phyloP scores from a whole-genome alignment of 2,797 vertebrate genomes.

The Gymnoscopelus braueri region DNA sequence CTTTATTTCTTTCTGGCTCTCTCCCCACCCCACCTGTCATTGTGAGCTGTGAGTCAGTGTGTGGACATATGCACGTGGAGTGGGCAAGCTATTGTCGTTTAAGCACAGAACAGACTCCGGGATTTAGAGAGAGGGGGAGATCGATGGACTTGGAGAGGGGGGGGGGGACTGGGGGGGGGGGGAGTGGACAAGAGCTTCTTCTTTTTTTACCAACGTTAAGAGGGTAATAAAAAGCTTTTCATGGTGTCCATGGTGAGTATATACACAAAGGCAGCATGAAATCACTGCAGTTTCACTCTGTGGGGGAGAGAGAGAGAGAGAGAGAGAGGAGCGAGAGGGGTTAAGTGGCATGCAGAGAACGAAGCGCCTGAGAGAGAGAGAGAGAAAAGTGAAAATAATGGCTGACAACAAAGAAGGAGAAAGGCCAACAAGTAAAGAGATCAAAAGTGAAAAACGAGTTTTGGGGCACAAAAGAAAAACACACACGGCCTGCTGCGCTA shows the following conservation, averaged over 20 bases:
- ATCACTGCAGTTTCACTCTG: slow-evolving; percentile 42
- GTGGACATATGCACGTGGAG: slow-evolving; percentile 43
- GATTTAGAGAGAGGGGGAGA: neutral
- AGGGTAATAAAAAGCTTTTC: slow-evolving; percentile 12
- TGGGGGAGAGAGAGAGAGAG: slow-evolving; percentile 17
- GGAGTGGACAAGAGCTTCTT: neutral
- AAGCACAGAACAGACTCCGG: too few relatives aligned
- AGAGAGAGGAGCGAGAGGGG: slow-evolving; percentile 25
- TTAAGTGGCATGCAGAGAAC: neutral
- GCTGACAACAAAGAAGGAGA: slow-evolving; percentile 13
- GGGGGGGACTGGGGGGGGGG: slow-evolving; percentile 19
- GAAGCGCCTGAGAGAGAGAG: slow-evolving; percentile 28
- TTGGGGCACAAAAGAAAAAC: slow-evolving; percentile 46
- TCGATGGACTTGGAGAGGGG: slow-evolving; percentile 17
- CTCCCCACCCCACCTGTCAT: too few relatives aligned
- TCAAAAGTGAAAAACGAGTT: slow-evolving; percentile 34
- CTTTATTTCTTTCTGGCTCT: too few relatives aligned
- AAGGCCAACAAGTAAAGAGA: slow-evolving; percentile 15
- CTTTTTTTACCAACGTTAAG: neutral
- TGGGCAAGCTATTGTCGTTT: neutral
- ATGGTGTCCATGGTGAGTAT: slow-evolving; percentile 39
- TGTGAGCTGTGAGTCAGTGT: slow-evolving; percentile 39
- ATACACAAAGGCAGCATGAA: slow-evolving; percentile 53
- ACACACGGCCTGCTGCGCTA: neutral
- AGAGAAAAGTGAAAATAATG: slow-evolving; percentile 3